Conservation (phyloP, 2,888 invertebrate species). For the Leuctra nigra region DNA sequence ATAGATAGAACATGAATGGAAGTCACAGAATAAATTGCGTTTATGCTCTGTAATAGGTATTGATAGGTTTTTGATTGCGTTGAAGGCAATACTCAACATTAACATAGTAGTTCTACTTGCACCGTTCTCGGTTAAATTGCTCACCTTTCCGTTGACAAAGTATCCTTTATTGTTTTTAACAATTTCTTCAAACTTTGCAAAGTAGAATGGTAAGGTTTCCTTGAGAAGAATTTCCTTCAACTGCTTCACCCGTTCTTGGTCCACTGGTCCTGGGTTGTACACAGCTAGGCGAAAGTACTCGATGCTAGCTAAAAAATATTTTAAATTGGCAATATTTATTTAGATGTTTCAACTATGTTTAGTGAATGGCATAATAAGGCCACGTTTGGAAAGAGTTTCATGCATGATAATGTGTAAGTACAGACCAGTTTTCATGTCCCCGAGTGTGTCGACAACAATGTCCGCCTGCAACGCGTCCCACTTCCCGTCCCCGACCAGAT, state of each 20-base stretch:
- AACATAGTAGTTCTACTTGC: too few relatives aligned
- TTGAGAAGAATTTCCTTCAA: slow-evolving; percentile 45
- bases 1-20: too few relatives aligned
- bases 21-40: too few relatives aligned
- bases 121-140: too few relatives aligned
- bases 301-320: not conserved
- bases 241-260: slow-evolving; percentile 34
- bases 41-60: too few relatives aligned
- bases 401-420: too few relatives aligned
- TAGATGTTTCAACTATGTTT: too few relatives aligned
- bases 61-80: too few relatives aligned
- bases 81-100: too few relatives aligned
- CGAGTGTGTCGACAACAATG: slow-evolving; percentile 51
- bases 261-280: not conserved
- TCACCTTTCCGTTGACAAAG: slow-evolving; percentile 25
- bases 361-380: too few relatives aligned
- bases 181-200: slow-evolving; percentile 39
- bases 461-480: slow-evolving; percentile 58
- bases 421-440: slow-evolving; percentile 57
- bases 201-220: slow-evolving; percentile 50
- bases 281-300: not conserved
- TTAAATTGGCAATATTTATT: too few relatives aligned
- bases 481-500: slow-evolving; percentile 47
- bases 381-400: too few relatives aligned
- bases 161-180: slow-evolving; percentile 26